Percentiles rank a stretch among this genome's conserved stretches.
Evolutionary conservation across 1,140 invertebrate genomes (phyloP).

Genomic region (Drosophila nasuta): DNA sequence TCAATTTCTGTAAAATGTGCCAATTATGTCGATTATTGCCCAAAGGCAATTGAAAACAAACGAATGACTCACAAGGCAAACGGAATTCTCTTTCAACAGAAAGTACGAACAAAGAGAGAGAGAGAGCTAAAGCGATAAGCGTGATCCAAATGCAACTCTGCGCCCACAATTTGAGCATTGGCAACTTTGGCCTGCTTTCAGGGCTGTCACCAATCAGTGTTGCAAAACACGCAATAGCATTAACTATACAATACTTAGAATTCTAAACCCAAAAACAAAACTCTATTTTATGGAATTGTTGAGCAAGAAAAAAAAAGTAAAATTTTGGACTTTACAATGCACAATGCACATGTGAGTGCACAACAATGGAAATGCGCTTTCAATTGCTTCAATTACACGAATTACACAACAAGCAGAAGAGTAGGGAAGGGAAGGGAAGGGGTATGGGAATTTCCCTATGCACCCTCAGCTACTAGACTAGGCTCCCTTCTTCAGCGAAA

Average conservation of each 20-base stretch:
- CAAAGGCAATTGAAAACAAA: conserved; percentile 33
- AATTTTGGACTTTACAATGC: too few relatives aligned
- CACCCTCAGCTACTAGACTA: neutral
- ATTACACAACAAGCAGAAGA: too few relatives aligned
- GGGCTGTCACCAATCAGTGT: neutral
- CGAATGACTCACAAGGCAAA: neutral
- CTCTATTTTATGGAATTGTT: too few relatives aligned
- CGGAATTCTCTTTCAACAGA: too few relatives aligned
- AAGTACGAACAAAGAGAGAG: neutral
- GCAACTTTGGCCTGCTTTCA: conserved; percentile 15
- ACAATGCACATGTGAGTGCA: too few relatives aligned
- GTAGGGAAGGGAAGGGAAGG: too few relatives aligned
- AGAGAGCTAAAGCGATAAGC: too few relatives aligned
- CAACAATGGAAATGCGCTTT: too few relatives aligned
- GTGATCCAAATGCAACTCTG: conserved; percentile 10
- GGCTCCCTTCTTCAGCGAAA: neutral
- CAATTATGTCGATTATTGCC: conserved; percentile 69
- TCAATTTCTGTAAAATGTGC: conserved; percentile 61
- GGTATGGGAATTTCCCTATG: neutral
- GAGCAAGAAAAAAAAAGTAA: too few relatives aligned
- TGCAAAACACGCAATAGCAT: neutral
- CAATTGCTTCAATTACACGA: too few relatives aligned
- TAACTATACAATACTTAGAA: too few relatives aligned
- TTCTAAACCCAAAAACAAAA: too few relatives aligned
- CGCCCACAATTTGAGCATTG: neutral